Conservation (phyloP, 1,140 invertebrate species). For the Drosophila grimshawi region DNA sequence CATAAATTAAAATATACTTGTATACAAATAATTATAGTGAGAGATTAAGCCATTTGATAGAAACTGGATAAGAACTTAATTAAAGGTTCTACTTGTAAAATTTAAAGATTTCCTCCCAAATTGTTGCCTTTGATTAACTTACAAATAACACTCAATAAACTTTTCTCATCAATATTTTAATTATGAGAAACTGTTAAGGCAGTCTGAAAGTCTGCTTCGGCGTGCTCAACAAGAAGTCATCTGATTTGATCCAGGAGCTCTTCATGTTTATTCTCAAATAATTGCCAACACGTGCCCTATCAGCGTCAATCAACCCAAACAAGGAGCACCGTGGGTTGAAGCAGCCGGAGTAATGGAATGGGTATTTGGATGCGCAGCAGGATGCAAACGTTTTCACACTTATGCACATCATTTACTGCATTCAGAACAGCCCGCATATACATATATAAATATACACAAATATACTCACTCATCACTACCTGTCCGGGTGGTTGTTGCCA, state of each 20-base stretch:
- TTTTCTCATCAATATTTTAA: slow-evolving; percentile 8
- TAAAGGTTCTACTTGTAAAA: too few species aligned
- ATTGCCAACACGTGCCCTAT: slow-evolving; percentile 81
- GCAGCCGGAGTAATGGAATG: background rate
- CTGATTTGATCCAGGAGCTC: slow-evolving; percentile 54
- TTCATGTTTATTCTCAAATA: slow-evolving; percentile 79
- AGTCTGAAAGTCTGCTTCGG: slow-evolving; percentile 1
- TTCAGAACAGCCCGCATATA: slow-evolving; percentile 64
- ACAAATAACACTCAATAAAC: slow-evolving; percentile 4
- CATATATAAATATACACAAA: background rate
- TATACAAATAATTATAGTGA: too few species aligned
- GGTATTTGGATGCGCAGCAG: slow-evolving; percentile 17
- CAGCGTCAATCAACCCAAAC: slow-evolving; percentile 79
- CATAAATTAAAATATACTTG: too few species aligned
- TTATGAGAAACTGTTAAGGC: slow-evolving; percentile 1
- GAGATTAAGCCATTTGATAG: too few species aligned
- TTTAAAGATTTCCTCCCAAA: background rate
- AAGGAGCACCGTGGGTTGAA: slow-evolving; percentile 8
- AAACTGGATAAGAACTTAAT: too few species aligned
- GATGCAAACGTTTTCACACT: slow-evolving; percentile 70
- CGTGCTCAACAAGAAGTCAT: slow-evolving; percentile 64
- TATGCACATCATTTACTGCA: slow-evolving; percentile 74
- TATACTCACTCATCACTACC: slow-evolving; percentile 4
- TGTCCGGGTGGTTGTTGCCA: slow-evolving; percentile 45
- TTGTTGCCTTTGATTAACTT: background rate